Base-by-base conservation (phyloP, 2,113 vertebrate genomes). In the Cyphomyrus discorhynchus region DNA sequence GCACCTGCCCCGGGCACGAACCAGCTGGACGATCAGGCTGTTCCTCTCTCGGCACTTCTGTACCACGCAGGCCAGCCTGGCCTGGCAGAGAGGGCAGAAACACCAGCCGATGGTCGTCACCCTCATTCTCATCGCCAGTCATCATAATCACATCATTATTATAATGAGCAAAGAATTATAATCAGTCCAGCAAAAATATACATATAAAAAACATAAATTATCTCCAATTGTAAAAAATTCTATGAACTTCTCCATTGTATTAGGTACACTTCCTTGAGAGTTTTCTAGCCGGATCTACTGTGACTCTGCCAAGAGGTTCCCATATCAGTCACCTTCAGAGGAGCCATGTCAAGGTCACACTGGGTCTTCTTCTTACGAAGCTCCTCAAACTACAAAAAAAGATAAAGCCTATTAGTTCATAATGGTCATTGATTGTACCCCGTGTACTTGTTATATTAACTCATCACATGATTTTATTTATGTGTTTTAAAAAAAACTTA, bases 31-130 rank as follows among this genome's bases (percentile, higher is more conserved):
- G 91, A 97, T 94, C 88, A 97, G 86, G 88, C 1, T 83, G 93
- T 97, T 97, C 91, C 97, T 96, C 92, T 96, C 94, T 88, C 90
- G 93, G 92, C 97, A 98, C 93, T 97, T 98, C 58, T 17, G 92
- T 70, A 95, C 95, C 92, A 98, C 94, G 52, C 94, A 97, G 6
- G 96, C 95, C 91, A 96, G 92, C 92, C 95, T 95, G 77, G 94
- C 95, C 95, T 96, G 82, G 87, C 8, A 11, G 3, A 1, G 58
- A 1, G 49, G 39, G 24, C 17, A 91, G 88, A 86, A 90, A 94
- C 13, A 9, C 91, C 88, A 90, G 42, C 9, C 46, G 4, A 31
- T 1, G 27, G 0, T 31, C 49, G 10, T 86, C 49, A 86, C 27
- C 84, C 47, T 35, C 47, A 52, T 46, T 24, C 45, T 83, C 45